A percentile compares a stretch with the other conserved stretches of the same genome.
Evolutionary conservation across 2,888 invertebrate species (phyloP).

Genomic region (Xiphydria camelus): DNA sequence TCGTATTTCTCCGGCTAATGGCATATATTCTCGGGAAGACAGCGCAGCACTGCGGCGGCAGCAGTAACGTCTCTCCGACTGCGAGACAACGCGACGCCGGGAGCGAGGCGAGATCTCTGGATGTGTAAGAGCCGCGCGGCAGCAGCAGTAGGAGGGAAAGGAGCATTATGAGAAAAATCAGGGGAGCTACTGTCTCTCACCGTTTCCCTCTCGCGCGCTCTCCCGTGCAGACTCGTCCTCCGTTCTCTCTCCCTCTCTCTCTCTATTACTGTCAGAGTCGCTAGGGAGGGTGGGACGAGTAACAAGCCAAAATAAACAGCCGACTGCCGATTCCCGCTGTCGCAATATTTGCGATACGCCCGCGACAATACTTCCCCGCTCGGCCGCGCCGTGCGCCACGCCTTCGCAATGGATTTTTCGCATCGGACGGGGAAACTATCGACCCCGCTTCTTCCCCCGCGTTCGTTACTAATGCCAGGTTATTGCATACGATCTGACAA

Average conservation of each 20-base stretch:
- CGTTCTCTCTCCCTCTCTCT: neutral
- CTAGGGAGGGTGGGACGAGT: conserved; percentile 15
- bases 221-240: neutral
- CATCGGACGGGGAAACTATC: conserved; percentile 21
- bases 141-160: neutral
- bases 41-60: no score
- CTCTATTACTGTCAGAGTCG: neutral
- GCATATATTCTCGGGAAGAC: no score
- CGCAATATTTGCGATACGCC: conserved; percentile 36
- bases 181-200: neutral
- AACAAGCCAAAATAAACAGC: conserved; percentile 43
- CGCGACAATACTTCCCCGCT: conserved; percentile 32
- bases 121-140: no score
- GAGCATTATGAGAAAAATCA: neutral
- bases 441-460: conserved; percentile 14
- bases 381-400: neutral
- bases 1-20: no score
- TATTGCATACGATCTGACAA: conserved; percentile 46
- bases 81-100: no score
- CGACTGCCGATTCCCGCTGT: conserved; percentile 39
- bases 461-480: conserved; percentile 45
- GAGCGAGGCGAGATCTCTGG: no score
- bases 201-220: neutral
- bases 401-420: neutral
- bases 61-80: no score